phyloP scores from a whole-genome alignment of 2,113 vertebrate species.

The Butorides virescens region DNA sequence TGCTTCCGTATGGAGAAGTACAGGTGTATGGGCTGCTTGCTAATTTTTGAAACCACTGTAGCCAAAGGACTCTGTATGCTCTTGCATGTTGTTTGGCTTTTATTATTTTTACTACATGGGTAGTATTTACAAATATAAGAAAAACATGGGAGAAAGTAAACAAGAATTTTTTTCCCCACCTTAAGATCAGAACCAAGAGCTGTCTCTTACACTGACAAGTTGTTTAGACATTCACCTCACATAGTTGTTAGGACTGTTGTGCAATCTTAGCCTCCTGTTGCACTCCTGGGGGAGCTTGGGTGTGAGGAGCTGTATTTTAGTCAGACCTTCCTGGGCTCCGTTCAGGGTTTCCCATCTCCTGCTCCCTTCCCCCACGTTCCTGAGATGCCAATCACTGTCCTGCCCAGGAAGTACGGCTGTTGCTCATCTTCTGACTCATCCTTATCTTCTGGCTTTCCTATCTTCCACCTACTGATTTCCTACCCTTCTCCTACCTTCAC shows the following conservation, averaged over 20 bases:
- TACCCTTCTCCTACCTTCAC: neutral
- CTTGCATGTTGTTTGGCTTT: neutral
- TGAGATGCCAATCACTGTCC: neutral
- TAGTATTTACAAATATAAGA: neutral
- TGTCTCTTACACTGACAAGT: neutral
- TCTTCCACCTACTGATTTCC: neutral
- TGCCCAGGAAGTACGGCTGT: conserved; percentile 39
- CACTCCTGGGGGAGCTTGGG: neutral
- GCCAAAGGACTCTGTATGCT: neutral
- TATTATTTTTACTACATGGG: neutral
- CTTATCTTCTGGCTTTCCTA: neutral
- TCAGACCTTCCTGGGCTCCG: neutral
- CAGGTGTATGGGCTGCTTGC: neutral
- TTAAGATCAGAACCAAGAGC: neutral
- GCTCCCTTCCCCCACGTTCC: neutral
- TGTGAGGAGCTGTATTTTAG: neutral
- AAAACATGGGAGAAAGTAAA: neutral
- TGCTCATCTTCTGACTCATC: conserved; percentile 26
- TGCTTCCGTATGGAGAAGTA: neutral
- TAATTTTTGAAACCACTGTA: neutral
- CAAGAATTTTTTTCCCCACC: neutral
- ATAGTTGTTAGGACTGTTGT: neutral
- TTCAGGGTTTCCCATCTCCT: neutral
- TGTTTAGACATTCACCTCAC: neutral
- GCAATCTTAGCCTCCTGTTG: neutral